Base-by-base conservation (phyloP, 1,140 invertebrate genomes). In the Papilio aristodemus region DNA sequence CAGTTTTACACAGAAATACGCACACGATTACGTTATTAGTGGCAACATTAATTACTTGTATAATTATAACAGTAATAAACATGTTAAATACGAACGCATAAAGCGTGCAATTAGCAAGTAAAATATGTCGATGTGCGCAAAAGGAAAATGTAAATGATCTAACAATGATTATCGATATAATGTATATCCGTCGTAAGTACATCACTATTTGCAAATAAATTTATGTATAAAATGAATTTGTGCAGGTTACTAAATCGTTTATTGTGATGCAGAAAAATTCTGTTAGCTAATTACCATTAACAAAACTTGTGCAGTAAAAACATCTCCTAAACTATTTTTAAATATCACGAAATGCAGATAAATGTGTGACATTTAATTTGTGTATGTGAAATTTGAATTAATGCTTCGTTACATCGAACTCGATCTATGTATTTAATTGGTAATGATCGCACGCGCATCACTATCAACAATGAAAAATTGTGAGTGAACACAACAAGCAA, bases 101-200 rank as follows among this genome's bases (percentile, higher is more conserved):
- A 11, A 25, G 38, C 38, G 22, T 63, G 60, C 60, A 41, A 64
- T 43, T 25, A 41, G 2, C 2, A 43, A 38, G 38, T 11, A 27
- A 64, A 64, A 54, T 32, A 64, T 41, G 19, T 25, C 13, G 11
- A 22, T n/a, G 17, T 13, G 37, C 19, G 27, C 37, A 64, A 64
- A 38, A 22, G 38, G 37, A 63, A 39, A 67, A 27, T 27, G 54
- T 41, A 27, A 63, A 54, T 57, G n/a, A 32, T 32, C 19, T 41
- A 17, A 27, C 46, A 43, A 41, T 41, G n/a, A n/a, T n/a, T 59
- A 67, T 71, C 69, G 69, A 71, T 60, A 60, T 71, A 58, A 58
- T 70, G 64, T 27, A 32, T 50, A 37, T 11, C 41, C 54, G 57
- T 39, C 39, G 36, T 36, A 54, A 17, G 32, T 43, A 58, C 63